Evolutionary conservation across 2,888 invertebrate species (phyloP), one percentile per base, ranked within the genome.

Genomic region (Drosophila subsilvestris): DNA sequence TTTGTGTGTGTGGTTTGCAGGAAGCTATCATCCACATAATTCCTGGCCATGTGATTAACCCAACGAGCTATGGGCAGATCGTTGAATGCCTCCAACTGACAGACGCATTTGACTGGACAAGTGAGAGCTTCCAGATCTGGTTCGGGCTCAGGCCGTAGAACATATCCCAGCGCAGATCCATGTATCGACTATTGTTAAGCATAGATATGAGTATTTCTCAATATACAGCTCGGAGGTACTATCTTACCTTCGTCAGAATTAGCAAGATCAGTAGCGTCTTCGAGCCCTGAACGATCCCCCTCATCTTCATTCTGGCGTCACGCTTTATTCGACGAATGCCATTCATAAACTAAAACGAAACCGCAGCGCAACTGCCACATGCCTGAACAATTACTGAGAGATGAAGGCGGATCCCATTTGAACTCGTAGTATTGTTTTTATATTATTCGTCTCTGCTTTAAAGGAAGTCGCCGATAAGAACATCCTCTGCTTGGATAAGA

Each of bases 61-160:
- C 93, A 94, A 81, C 93, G 91, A 32, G 93, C 92, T 68, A 94
- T 93, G 53, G 94, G 92, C 50, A 94, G 91, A 88, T 94, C 94
- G 75, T 91, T 92, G 71, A 94, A 92, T 76, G 93, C 93, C 62
- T 93, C 93, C 80, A 93, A 90, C 69, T 93, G 93, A 76, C 94
- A 94, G n/a, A 93, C 93, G 76, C 94, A 94, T 47, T 92, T 92
- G 48, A 87, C 78, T 18, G 94, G 94, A 75, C 94, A 94, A 59
- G 80, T 89, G 14, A 90, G 78, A 20, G 71, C 59, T 27, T 90
- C 88, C 54, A 83, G 66, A 53, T 89, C 90, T 70, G 58, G 50
- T 43, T 63, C 53, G 32, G 63, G 43, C 8, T 43, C 51, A 9
- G 53, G 6, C n/a, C 43, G 5, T 8, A 45, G 14, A 7, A 43